phyloP scores from a whole-genome alignment of 2,113 vertebrate genomes.

The Engraulis encrasicolus region DNA sequence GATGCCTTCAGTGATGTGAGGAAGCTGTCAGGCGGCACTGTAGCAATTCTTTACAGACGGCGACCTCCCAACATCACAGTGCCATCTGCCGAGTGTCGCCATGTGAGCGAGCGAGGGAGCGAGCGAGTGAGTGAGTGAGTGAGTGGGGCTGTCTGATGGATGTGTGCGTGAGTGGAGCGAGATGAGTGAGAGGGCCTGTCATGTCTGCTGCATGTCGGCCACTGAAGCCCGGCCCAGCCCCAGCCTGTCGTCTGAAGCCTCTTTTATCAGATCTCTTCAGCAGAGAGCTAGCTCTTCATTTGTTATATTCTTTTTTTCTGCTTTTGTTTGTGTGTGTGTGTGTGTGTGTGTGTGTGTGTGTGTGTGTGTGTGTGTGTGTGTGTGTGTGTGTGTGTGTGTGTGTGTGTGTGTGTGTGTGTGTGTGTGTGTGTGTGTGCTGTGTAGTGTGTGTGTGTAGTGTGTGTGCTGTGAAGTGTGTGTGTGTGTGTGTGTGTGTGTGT shows the following conservation, averaged over 20 bases:
- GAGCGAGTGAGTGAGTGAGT: too few relatives aligned
- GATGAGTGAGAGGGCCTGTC: conserved; percentile 1
- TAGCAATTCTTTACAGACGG: background rate
- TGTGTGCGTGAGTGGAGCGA: background rate
- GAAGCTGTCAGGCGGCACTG: background rate
- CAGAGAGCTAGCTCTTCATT: conserved; percentile 6
- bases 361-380: background rate
- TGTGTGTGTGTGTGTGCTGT: background rate
- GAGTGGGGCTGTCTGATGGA: background rate
- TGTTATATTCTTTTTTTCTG: background rate
- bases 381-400: background rate
- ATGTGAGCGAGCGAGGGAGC: too few relatives aligned
- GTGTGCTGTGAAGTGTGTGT: background rate
- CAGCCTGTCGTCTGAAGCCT: background rate
- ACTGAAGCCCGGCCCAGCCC: background rate
- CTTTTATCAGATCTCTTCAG: background rate
- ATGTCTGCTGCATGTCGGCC: background rate
- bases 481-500: background rate
- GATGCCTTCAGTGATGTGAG: background rate
- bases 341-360: background rate
- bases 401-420: background rate
- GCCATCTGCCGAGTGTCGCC: background rate
- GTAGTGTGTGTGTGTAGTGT: too few relatives aligned
- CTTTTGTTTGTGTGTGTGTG: background rate
- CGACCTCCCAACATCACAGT: background rate